Evolutionary conservation across 2,113 vertebrate genomes (phyloP), one percentile per base, ranked within the genome.

Genomic region (Galemys pyrenaicus): DNA sequence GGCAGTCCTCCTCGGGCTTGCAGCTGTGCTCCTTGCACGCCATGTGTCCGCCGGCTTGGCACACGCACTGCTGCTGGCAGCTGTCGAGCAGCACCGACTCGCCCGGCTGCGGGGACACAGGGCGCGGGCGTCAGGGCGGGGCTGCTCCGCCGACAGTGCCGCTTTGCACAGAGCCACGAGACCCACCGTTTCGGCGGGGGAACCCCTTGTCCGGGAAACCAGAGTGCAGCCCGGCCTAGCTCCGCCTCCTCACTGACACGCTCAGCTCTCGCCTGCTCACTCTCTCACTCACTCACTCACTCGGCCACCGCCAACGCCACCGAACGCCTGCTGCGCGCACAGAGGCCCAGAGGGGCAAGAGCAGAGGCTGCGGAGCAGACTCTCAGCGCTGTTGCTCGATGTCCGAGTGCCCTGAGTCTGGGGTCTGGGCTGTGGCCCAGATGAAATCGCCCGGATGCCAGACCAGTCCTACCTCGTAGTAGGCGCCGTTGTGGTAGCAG

Each of bases 401-500:
- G 87, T 58, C 41, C 46, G 44, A 44, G 44, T 5, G 44, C 44
- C n/a, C n/a, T n/a, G n/a, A n/a, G n/a, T n/a, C n/a, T n/a, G n/a
- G n/a, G n/a, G n/a, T n/a, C n/a, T n/a, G n/a, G n/a, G n/a, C n/a
- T n/a, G n/a, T n/a, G n/a, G n/a, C n/a, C n/a, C n/a, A n/a, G n/a
- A n/a, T n/a, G n/a, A n/a, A n/a, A n/a, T n/a, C n/a, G n/a, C n/a
- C n/a, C n/a, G n/a, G n/a, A n/a, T n/a, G n/a, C n/a, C n/a, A n/a
- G n/a, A n/a, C n/a, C n/a, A n/a, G n/a, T 4, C 39, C 11, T 94
- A 99, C 99, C 98, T 98, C 97, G 46, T 98, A 99, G 3, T 98
- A 98, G 19, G 3, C 85, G 1, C 98, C 98, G 0, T 98, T 73
- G 2, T 95, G 94, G 65, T 98, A 99, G 83, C 99, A 99, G 32